Conservation (phyloP, 2,888 invertebrate species). For the Eristalis pertinax region DNA sequence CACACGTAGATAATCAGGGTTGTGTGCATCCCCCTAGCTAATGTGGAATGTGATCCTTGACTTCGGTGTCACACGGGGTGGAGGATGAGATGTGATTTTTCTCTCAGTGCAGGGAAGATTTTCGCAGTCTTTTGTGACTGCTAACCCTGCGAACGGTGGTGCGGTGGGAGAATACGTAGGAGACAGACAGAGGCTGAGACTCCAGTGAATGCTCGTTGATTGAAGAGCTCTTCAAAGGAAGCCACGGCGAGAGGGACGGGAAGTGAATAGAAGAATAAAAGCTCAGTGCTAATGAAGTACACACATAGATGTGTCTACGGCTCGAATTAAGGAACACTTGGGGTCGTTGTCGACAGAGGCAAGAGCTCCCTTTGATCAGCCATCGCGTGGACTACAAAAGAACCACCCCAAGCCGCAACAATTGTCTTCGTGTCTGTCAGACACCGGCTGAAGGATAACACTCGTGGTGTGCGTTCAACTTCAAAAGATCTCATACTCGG, state of each 20-base stretch:
- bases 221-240: background rate
- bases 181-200: background rate
- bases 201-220: background rate
- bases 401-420: background rate
- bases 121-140: background rate
- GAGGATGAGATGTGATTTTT: background rate
- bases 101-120: background rate
- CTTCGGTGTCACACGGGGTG: background rate
- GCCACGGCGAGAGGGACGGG: background rate
- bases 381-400: background rate
- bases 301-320: background rate
- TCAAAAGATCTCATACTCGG: background rate
- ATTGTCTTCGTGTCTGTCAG: background rate
- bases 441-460: background rate
- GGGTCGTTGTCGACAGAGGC: background rate
- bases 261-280: background rate
- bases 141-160: background rate
- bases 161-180: background rate
- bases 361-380: background rate
- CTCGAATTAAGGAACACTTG: background rate
- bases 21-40: background rate
- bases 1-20: conserved; percentile 15
- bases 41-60: background rate
- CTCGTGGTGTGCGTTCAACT: background rate
- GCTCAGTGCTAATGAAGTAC: background rate